phyloP scores from a whole-genome alignment of 2,113 vertebrate genomes.

The Rafetus swinhoei region DNA sequence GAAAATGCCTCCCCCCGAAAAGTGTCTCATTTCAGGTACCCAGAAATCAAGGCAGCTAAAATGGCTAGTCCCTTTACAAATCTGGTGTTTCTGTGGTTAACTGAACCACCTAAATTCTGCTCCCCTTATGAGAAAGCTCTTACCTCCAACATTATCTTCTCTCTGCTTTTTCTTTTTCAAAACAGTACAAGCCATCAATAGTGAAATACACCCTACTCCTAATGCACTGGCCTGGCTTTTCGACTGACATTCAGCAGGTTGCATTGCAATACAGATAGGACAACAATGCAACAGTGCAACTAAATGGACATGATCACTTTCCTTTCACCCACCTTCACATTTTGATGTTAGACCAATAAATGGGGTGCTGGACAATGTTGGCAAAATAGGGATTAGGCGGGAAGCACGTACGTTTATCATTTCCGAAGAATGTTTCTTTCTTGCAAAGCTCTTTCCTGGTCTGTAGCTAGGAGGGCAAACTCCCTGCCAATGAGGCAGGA shows the following conservation, averaged over 20 bases:
- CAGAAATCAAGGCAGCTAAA: not conserved
- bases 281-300: too few species aligned
- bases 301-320: not conserved
- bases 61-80: not conserved
- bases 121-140: not conserved
- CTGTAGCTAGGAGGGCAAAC: not conserved
- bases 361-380: not conserved
- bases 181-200: not conserved
- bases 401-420: not conserved
- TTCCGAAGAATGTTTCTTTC: not conserved
- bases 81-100: not conserved
- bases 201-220: not conserved
- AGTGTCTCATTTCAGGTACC: not conserved
- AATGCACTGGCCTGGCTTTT: not conserved
- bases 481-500: not conserved
- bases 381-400: not conserved
- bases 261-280: not conserved
- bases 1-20: accelerated
- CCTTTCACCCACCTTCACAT: not conserved
- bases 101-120: not conserved
- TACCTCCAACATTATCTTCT: not conserved
- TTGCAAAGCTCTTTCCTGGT: not conserved
- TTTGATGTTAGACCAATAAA: not conserved
- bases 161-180: not conserved
- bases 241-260: not conserved